Evolutionary conservation across 2,888 invertebrate species (phyloP).

Genomic region (Choreutis nemorana): DNA sequence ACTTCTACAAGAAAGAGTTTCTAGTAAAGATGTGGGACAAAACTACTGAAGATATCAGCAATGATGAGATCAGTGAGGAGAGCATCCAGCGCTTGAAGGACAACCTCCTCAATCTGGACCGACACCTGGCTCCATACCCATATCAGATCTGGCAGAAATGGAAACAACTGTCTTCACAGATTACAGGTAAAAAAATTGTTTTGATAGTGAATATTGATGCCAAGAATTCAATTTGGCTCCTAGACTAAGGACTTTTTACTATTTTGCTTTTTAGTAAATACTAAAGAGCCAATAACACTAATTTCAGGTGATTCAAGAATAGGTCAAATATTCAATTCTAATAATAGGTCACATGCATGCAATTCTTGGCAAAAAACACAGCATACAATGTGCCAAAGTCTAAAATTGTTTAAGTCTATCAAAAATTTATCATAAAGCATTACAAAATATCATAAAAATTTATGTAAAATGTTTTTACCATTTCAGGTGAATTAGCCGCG

Average conservation of each 20-base stretch:
- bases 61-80: constrained; percentile 69
- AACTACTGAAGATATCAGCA: constrained; percentile 76
- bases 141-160: constrained; percentile 89
- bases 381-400: no score
- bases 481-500: constrained; percentile 61
- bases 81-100: constrained; percentile 71
- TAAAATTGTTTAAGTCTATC: no score
- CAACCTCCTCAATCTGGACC: constrained; percentile 77
- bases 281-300: no score
- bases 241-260: no score
- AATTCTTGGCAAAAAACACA: no score
- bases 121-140: constrained; percentile 89
- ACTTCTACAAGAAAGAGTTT: constrained; percentile 83
- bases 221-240: no score
- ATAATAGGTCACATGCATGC: no score
- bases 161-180: constrained; percentile 77
- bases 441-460: not conserved
- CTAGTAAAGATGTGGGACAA: constrained; percentile 89
- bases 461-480: not conserved
- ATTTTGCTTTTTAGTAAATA: no score
- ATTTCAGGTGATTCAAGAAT: no score
- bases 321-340: no score
- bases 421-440: no score
- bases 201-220: not conserved
- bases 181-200: constrained; percentile 57